A percentile compares a stretch with the other conserved stretches of the same genome.
Evolutionary conservation across 2,888 invertebrate genomes (phyloP).

Genomic region (Rhogogaster chlorosoma): DNA sequence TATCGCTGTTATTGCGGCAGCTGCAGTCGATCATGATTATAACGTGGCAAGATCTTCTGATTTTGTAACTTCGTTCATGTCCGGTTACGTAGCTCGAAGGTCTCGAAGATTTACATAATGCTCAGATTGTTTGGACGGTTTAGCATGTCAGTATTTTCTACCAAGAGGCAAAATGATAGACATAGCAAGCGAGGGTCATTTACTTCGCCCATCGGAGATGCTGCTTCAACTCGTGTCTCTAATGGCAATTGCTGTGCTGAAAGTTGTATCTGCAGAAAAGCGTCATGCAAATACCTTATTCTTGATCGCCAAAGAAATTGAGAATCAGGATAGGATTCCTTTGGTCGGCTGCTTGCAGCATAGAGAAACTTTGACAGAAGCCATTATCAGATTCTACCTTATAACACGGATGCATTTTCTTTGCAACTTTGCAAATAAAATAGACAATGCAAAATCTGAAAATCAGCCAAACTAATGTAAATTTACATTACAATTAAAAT

Average conservation of each 20-base stretch:
- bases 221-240: not conserved
- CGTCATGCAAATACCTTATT: not conserved
- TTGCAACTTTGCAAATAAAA: not conserved
- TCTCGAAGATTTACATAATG: not conserved
- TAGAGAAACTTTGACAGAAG: not conserved
- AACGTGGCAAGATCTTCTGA: not conserved
- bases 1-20: not conserved
- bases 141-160: not conserved
- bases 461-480: not conserved
- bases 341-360: conserved; percentile 24
- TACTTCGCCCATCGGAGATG: not conserved
- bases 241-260: not conserved
- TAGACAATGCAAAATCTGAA: not conserved
- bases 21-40: not conserved
- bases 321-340: not conserved
- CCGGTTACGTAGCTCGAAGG: not conserved
- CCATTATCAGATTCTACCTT: not conserved
- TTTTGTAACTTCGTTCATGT: not conserved
- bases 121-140: not conserved
- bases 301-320: not conserved
- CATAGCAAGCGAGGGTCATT: not conserved
- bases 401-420: conserved; percentile 2
- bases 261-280: not conserved
- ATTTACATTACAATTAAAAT: too few relatives aligned
- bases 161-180: not conserved